Conservation (phyloP, 1,140 invertebrate genomes). For the Matsumurasca onukii region DNA sequence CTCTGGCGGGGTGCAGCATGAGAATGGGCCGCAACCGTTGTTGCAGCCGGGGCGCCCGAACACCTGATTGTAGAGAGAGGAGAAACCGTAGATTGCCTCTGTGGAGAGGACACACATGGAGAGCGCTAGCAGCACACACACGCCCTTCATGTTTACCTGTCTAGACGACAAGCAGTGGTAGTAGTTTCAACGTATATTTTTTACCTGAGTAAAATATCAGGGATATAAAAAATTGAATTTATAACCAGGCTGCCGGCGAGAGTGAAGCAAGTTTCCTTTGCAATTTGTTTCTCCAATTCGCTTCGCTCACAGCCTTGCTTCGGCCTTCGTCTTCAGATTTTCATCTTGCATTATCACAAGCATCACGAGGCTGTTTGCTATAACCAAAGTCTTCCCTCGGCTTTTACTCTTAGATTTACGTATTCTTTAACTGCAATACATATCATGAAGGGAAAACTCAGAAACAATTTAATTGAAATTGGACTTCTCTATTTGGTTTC, state of each 20-base stretch:
- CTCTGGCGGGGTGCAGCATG: conserved; percentile 11
- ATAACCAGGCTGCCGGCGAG: not conserved
- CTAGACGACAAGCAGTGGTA: not conserved
- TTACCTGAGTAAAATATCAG: not conserved
- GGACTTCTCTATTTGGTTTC: no score
- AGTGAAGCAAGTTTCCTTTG: no score
- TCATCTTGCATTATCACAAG: no score
- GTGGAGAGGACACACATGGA: not conserved
- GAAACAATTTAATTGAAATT: no score
- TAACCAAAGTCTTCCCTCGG: not conserved
- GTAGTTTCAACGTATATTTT: not conserved
- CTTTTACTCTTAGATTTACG: no score
- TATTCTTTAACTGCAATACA: no score
- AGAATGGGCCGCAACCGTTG: conserved; percentile 9
- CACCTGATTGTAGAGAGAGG: conserved; percentile 15
- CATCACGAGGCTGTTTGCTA: no score
- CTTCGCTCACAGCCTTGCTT: no score
- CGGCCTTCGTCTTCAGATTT: not conserved
- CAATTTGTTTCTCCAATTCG: no score
- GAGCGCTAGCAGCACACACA: not conserved
- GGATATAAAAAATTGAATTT: not conserved
- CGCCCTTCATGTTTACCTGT: conserved; percentile 2
- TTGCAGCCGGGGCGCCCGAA: conserved; percentile 12
- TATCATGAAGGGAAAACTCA: no score
- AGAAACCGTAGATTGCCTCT: conserved; percentile 11